Percentiles rank a stretch among this genome's conserved stretches.
These are phyloP conservation scores for Neolamprologus kungweensis DNA, from an alignment of 2,113 vertebrate species.

Conservation along the genomic window DNA sequence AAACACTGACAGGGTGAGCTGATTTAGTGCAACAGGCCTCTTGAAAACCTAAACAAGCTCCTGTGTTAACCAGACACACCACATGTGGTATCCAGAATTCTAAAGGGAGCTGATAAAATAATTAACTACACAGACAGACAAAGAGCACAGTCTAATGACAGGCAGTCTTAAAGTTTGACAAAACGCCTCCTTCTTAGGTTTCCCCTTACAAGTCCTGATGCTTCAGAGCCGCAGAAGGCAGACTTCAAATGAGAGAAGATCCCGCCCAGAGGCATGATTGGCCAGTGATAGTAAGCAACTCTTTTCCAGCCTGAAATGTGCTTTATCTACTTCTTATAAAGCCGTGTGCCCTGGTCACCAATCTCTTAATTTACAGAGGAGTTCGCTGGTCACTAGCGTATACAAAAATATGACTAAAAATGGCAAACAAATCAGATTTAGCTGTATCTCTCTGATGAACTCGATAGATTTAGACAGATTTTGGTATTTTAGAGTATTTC, in stretches of 20 bases:
- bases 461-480: not conserved
- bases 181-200: slow-evolving; percentile 32
- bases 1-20: not conserved
- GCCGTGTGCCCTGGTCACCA: not conserved
- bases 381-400: not conserved
- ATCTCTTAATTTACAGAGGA: not conserved
- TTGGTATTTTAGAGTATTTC: not conserved
- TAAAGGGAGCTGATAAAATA: not conserved
- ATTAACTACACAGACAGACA: not conserved
- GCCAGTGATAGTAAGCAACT: slow-evolving; percentile 12
- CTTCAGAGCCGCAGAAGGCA: not conserved
- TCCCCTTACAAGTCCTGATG: slow-evolving; percentile 28
- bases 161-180: slow-evolving; percentile 43
- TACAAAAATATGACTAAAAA: not conserved
- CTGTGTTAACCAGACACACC: not conserved
- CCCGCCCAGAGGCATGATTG: slow-evolving; percentile 25
- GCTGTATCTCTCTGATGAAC: not conserved
- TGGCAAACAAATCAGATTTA: not conserved
- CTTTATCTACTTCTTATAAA: not conserved
- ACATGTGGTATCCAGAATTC: not conserved
- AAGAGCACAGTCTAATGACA: not conserved
- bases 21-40: not conserved
- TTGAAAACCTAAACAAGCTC: not conserved
- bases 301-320: not conserved
- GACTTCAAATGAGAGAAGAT: slow-evolving; percentile 44